Evolutionary conservation across 2,113 vertebrate species (phyloP), one percentile per base, ranked within the genome.

Genomic region (Cyprinodon variegatus): DNA sequence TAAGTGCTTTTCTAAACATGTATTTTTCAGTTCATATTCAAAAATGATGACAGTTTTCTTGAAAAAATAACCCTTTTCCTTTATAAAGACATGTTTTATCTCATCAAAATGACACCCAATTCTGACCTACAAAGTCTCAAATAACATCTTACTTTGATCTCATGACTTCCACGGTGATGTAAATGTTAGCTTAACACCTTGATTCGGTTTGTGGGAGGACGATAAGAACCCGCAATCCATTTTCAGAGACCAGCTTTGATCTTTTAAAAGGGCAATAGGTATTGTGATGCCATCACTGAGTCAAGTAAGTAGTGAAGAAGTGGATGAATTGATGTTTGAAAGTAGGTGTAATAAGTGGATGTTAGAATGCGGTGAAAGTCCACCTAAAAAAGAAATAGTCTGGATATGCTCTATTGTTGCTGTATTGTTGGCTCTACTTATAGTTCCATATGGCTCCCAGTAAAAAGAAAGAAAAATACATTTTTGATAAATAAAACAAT

Each of bases 181-280:
- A 7, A 29, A 60, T 29, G 13, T 15, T 41, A 59, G 11, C 17
- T 38, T 4, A 64, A 6, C 38, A 1, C 53, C 3, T 40, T 46
- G 68, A 74, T 41, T 76, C 45, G 53, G 59, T 57, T 40, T 22
- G 67, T 13, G n/a, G 12, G 17, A 64, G 41, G 48, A 62, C 20
- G 36, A 50, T 61, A 67, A 57, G 39, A 61, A 64, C 66, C 1
- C 20, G 39, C 77, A 82, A 88, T 86, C 46, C 36, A 41, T 70
- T 86, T 82, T 82, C 50, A 69, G 59, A 74, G 36, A 41, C 59
- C 59, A 76, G 17, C 41, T 50, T 62, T 70, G 69, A 82, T 71
- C 71, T 70, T 66, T 86, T 60, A 64, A 72, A 87, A 83, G 68
- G 70, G 65, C 74, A 77, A 70, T 78, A 76, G 10, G 74, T 50